These are phyloP conservation scores for Melanotaenia maccullochi DNA, from an alignment of 2,797 vertebrate species.

Conservation along the genomic window DNA sequence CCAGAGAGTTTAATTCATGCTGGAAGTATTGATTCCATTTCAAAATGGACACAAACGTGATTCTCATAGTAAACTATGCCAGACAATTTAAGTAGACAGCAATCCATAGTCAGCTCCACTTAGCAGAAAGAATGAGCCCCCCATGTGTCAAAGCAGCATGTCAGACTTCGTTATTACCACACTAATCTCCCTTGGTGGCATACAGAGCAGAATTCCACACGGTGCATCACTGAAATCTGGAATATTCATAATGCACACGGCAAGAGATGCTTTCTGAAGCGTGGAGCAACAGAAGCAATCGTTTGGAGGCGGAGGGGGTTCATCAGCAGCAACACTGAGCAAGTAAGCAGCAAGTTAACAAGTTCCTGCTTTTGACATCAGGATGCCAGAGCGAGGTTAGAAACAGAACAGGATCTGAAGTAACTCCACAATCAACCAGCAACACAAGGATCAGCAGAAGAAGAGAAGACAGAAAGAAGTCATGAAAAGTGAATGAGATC, in stretches of 20 bases:
- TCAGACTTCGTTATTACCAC: neutral
- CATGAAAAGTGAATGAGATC: constrained; percentile 12
- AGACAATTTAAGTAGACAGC: neutral
- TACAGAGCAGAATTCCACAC: neutral
- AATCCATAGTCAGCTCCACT: neutral
- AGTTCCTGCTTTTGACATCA: neutral
- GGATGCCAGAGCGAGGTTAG: constrained; percentile 33
- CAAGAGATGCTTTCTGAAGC: neutral
- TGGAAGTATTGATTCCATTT: neutral
- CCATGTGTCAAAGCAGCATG: neutral
- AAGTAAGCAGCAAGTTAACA: neutral
- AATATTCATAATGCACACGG: neutral
- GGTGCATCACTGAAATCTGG: neutral
- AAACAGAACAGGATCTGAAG: constrained; percentile 5
- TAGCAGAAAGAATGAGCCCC: neutral
- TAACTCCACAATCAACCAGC: neutral
- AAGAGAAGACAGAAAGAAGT: constrained; percentile 8
- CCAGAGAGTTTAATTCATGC: too few relatives aligned
- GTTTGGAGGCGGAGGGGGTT: neutral
- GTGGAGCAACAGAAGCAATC: neutral
- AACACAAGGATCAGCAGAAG: constrained; percentile 25
- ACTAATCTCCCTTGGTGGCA: neutral
- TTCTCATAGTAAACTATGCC: neutral
- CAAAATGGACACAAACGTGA: neutral
- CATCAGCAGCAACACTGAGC: neutral